Base-by-base conservation (phyloP, 2,888 invertebrate species). In the Scrobipalpa costella region DNA sequence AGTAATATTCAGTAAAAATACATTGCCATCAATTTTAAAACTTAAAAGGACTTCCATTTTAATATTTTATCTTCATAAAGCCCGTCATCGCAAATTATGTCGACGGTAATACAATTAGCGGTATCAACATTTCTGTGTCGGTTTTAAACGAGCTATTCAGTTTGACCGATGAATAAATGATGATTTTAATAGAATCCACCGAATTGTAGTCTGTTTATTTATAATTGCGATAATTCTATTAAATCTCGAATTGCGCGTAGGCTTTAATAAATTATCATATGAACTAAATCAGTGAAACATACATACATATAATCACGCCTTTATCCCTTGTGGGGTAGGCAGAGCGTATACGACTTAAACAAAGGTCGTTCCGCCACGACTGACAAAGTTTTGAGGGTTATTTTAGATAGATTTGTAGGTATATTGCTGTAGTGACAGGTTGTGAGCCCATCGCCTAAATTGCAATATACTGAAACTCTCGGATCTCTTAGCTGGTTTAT, bases 101-200 rank as follows among this genome's bases (percentile, higher is more conserved):
- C n/a, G n/a, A n/a, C n/a, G n/a, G 9, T 60, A 47, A 47, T 27
- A 49, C 60, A 47, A 47, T 60, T 60, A 27, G 33, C 21, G 60
- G 27, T 60, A 60, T 60, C 60, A 60, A 60, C 60, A 60, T 47
- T 60, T 60, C 44, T 8, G 40, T 49, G 47, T 33, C 49, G 47
- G 60, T 17, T 58, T 38, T 11, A 44, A 58, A 44, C 17, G 38
- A 19, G 17, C 19, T 38, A 17, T 34, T 58, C 57, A 58, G 27
- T 21, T 40, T 19, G 36, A 44, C n/a, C 58, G 19, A 40, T 40
- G 58, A 58, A 58, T 58, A 27, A 44, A 21, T 44, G 21, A 58
- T 58, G 17, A n/a, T 21, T 40, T 44, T 19, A 58, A 58, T 58
- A 58, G 21, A 58, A 58, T 58, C 27, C 19, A 40, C n/a, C 27